phyloP scores from a whole-genome alignment of 2,797 vertebrate genomes.

The Sebastes itinus region DNA sequence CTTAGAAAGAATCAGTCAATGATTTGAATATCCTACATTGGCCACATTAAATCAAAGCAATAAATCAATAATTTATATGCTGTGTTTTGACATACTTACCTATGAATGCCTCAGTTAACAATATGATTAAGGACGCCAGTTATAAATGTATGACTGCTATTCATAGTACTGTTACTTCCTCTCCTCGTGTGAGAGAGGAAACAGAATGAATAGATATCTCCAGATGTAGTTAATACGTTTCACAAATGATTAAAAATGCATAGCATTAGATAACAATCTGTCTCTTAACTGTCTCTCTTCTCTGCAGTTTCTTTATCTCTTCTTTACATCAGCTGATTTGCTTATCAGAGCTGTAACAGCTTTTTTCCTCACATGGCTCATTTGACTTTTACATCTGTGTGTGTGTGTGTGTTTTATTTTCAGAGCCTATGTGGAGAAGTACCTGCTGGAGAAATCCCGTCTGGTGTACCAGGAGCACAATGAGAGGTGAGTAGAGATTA shows the following conservation, averaged over 20 bases:
- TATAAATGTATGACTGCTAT: background rate
- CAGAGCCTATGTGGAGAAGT: slow-evolving; percentile 95
- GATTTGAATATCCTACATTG: background rate
- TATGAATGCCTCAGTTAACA: background rate
- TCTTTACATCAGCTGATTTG: background rate
- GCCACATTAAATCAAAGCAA: no score
- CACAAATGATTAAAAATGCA: background rate
- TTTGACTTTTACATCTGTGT: background rate
- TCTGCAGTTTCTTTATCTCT: background rate
- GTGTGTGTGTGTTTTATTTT: slow-evolving; percentile 6
- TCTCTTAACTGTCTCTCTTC: no score
- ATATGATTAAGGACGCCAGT: background rate
- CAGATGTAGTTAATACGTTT: background rate
- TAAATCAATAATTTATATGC: no score
- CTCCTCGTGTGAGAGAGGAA: background rate
- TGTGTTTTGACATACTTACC: background rate
- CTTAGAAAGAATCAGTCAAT: background rate
- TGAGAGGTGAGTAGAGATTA: slow-evolving; percentile 82
- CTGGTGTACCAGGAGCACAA: slow-evolving; percentile 96
- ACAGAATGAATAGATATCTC: background rate
- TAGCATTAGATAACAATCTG: background rate
- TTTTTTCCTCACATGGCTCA: background rate
- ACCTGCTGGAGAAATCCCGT: slow-evolving; percentile 92
- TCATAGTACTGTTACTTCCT: background rate
- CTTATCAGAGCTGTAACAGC: background rate